Evolutionary conservation across 2,113 vertebrate species (phyloP).

Genomic region (Syrmaticus mikado): DNA sequence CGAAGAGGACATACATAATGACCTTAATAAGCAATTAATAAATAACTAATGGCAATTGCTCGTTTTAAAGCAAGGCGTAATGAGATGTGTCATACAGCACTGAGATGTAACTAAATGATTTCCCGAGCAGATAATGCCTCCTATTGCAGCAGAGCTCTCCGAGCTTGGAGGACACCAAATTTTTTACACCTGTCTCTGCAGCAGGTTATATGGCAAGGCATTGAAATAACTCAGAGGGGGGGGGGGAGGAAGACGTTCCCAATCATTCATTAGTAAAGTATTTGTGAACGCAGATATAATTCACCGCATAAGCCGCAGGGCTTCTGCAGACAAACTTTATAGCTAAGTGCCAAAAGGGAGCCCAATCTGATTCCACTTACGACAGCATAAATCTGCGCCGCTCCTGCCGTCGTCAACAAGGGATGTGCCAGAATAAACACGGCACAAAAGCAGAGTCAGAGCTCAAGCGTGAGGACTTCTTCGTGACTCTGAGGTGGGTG

Average conservation of each 20-base stretch:
- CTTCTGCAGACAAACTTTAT: constrained; percentile 50
- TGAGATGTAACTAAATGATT: constrained; percentile 59
- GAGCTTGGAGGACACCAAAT: constrained; percentile 56
- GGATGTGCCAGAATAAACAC: not conserved
- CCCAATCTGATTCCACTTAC: constrained; percentile 56
- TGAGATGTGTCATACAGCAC: constrained; percentile 67
- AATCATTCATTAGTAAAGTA: constrained; percentile 73
- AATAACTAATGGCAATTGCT: constrained; percentile 69
- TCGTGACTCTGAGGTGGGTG: not conserved
- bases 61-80: constrained; percentile 54
- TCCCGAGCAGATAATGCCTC: constrained; percentile 4
- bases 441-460: not conserved
- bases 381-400: constrained; percentile 36
- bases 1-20: constrained; percentile 33
- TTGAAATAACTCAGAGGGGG: constrained; percentile 55
- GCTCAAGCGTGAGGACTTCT: not conserved
- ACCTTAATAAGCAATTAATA: constrained; percentile 74
- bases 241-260: constrained; percentile 45
- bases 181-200: constrained; percentile 49
- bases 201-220: constrained; percentile 46
- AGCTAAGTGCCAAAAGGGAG: constrained; percentile 59
- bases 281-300: constrained; percentile 56
- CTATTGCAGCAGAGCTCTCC: constrained; percentile 23
- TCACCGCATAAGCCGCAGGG: constrained; percentile 47
- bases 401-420: not conserved